phyloP scores from a whole-genome alignment of 2,888 invertebrate genomes.

The Netelia fuscicornis region DNA sequence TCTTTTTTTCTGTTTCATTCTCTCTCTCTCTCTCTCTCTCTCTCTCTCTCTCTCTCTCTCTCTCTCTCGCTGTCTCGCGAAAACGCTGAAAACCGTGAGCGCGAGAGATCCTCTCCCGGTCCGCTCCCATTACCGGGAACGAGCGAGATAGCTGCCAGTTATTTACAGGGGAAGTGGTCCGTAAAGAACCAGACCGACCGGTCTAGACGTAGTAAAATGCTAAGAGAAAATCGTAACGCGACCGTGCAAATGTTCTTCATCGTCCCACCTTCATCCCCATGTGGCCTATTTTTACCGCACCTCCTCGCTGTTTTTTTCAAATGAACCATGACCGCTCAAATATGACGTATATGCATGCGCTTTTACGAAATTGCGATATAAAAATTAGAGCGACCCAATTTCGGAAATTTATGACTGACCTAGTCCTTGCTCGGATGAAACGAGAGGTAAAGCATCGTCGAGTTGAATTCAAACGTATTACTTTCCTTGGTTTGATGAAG shows the following conservation, averaged over 20 bases:
- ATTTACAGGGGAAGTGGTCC: constrained; percentile 72
- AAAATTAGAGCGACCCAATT: background rate
- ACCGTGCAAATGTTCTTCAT: constrained; percentile 61
- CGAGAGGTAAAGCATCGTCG: too few species aligned
- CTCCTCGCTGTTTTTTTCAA: background rate
- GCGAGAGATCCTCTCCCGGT: constrained; percentile 14
- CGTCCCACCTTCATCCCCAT: constrained; percentile 53
- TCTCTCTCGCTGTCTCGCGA: constrained; percentile 12
- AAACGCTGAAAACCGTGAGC: constrained; percentile 9
- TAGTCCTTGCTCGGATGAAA: too few species aligned
- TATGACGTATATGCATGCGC: background rate
- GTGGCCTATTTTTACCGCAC: constrained; percentile 50
- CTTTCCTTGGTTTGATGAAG: background rate
- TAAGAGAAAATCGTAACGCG: constrained; percentile 58
- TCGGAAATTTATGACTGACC: too few species aligned
- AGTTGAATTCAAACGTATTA: background rate
- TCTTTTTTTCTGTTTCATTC: too few species aligned
- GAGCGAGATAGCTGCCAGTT: constrained; percentile 69
- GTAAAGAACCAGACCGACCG: constrained; percentile 71
- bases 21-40: constrained; percentile 1
- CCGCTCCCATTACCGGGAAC: constrained; percentile 57
- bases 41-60: background rate
- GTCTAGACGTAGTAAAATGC: constrained; percentile 74
- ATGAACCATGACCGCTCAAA: constrained; percentile 1
- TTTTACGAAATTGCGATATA: background rate